A percentile compares a stretch with the other conserved stretches of the same genome.
phyloP scores from a whole-genome alignment of 2,888 invertebrate genomes.

The Drosophila subquinaria region DNA sequence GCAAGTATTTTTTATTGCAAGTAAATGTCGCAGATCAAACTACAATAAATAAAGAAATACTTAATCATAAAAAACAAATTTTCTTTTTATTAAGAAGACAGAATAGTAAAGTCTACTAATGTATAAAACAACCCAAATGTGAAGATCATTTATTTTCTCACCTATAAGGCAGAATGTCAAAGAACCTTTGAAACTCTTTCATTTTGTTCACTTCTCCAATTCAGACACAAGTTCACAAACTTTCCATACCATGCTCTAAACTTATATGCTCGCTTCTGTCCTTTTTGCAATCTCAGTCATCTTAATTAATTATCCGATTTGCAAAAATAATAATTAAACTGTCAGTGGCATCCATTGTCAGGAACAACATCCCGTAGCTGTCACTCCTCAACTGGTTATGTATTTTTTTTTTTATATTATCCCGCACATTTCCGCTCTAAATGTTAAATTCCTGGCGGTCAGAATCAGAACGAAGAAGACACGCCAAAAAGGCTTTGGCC shows the following conservation, averaged over 20 bases:
- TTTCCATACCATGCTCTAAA: conserved; percentile 21
- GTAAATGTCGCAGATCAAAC: no score
- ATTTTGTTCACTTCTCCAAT: conserved; percentile 7
- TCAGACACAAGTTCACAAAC: background rate
- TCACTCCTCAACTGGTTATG: no score
- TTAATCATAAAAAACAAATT: no score
- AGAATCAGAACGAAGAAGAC: conserved; percentile 44
- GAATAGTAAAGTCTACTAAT: no score
- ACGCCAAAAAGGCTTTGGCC: conserved; percentile 55
- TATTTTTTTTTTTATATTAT: no score
- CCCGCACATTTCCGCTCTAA: no score
- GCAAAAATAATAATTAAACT: conserved; percentile 75
- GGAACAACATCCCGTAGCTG: conserved; percentile 35
- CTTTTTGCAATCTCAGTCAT: conserved; percentile 45
- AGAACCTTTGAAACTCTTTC: background rate
- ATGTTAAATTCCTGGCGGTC: conserved; percentile 58
- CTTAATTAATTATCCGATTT: conserved; percentile 73
- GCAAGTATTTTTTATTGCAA: no score
- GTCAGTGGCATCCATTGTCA: conserved; percentile 61
- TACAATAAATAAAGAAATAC: no score
- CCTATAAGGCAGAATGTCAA: background rate
- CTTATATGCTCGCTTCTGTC: conserved; percentile 5
- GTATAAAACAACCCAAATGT: background rate
- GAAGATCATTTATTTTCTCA: background rate
- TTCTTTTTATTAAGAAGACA: no score